Evolutionary conservation across 2,797 vertebrate species (phyloP).

Genomic region (Pipistrellus kuhlii): DNA sequence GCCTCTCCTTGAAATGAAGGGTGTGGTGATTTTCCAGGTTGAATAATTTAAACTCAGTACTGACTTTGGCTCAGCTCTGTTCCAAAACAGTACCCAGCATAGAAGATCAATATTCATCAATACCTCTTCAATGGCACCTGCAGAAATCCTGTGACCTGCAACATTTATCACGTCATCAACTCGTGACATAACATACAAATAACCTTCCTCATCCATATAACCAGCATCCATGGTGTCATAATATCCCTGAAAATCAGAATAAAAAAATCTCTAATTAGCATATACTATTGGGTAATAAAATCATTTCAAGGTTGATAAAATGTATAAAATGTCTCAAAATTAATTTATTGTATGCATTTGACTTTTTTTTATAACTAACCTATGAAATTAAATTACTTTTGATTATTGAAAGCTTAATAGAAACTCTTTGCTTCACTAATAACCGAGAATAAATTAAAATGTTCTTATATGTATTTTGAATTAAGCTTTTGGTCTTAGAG

Average conservation of each 20-base stretch:
- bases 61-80: background rate
- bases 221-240: conserved; percentile 99
- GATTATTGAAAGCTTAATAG: conserved; percentile 39
- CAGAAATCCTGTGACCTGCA: conserved; percentile 96
- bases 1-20: background rate
- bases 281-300: background rate
- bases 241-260: conserved; percentile 90
- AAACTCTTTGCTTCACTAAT: conserved; percentile 5
- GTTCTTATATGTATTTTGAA: conserved; percentile 7
- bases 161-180: conserved; percentile 98
- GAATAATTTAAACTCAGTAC: background rate
- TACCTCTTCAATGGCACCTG: conserved; percentile 97
- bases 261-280: background rate
- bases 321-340: conserved; percentile 18
- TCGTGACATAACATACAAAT: conserved; percentile 95
- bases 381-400: conserved; percentile 46
- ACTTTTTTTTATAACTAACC: background rate
- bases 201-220: conserved; percentile 94
- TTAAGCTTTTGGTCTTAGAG: conserved; percentile 23
- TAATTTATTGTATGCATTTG: background rate
- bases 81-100: background rate
- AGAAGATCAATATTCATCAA: background rate
- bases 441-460: conserved; percentile 52
- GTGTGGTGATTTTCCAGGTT: background rate
- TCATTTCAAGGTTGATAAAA: conserved; percentile 9